Evolutionary conservation across 2,113 vertebrate species (phyloP), one percentile per base, ranked within the genome.

Genomic region (Microcebus murinus): DNA sequence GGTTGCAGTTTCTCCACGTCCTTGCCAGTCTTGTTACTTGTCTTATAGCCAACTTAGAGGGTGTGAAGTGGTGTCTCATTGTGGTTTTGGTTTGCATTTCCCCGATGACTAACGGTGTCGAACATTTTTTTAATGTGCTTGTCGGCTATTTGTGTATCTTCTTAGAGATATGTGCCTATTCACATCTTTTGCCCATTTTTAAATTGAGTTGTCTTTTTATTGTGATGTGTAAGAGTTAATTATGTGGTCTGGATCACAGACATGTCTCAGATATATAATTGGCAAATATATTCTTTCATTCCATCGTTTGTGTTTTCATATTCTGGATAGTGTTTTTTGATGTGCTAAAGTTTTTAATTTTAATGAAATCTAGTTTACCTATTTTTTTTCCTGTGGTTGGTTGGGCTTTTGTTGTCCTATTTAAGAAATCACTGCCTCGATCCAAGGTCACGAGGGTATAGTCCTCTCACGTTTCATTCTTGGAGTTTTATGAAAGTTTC

Each of bases 31-130:
- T 18, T 27, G 29, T 29, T 8, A 0, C 3, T 9, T 29, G 52
- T 63, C 74, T 5, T 20, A 4, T 0, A 17, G 57, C 9, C 8
- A 0, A n/a, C 55, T 42, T 7, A 0, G 31, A 39, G 55, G 74
- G 50, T 27, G 8, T 11, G 34, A 57, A 39, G 70, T 31, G 50
- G 3, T 2, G 1, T 68, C 70, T 85, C 36, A 1, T 4, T 12
- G 61, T 61, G 55, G 59, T 39, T 68, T 90, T 48, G 8, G 23
- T 29, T 29, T 74, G 42, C 25, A 8, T 52, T 27, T 52, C 6
- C n/a, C 65, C 73, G 0, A 1, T n/a, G 36, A 8, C 8, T 18
- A 11, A n/a, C 4, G n/a, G n/a, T 55, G 6, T 13, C 0, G 8
- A n/a, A 31, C 17, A 2, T 0, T 13, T 63, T 79, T 80, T 50